Base-by-base conservation (phyloP, 1,140 invertebrate genomes). In the Thereuonema tuberculata region DNA sequence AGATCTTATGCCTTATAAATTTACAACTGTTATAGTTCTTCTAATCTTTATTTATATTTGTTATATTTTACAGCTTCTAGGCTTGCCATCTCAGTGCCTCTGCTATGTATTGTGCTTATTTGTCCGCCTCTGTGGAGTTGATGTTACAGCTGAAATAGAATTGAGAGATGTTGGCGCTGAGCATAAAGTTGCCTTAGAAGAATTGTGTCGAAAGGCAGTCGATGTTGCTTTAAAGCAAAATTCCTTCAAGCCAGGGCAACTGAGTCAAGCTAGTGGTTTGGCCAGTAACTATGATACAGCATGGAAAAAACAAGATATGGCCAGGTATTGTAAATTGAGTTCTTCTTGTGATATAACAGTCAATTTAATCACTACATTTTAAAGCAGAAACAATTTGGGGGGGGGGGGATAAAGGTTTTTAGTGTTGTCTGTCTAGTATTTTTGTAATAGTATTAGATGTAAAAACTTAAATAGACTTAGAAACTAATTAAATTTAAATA, bases 101-200 rank as follows among this genome's bases (percentile, higher is more conserved):
- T 86, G 83, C 1, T 80, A 84, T 59, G 78, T 81, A 21, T 69
- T 89, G 2, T 89, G 87, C 67, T 75, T 81, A 58, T 74, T 87
- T 58, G 67, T 90, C 47, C 80, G 86, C 63, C 73, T 80, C 48
- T 78, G 85, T 63, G 80, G 82, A 0, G 71, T 89, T 1, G 83
- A 88, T 73, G 80, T 91, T 0, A 80, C 79, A 79, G 83, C 65
- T 31, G 86, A 90, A 67, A 84, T 92, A n/a, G 87, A 89, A 62
- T 82, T 87, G 66, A 80, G 85, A 65, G 87, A 90, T 68, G 82
- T 89, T 25, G 86, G 86, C 56, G 79, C 81, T 23, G 82, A 85
- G 59, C 84, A 80, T 68, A 85, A 86, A 72, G 83, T 89, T 0
- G 80, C 85, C 0, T 67, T 89, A 46, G 87, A 89, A 65, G 85